A percentile compares a stretch with the other conserved stretches of the same genome.
Conservation (phyloP, 2,113 vertebrate species). For the Scolopax mira region DNA sequence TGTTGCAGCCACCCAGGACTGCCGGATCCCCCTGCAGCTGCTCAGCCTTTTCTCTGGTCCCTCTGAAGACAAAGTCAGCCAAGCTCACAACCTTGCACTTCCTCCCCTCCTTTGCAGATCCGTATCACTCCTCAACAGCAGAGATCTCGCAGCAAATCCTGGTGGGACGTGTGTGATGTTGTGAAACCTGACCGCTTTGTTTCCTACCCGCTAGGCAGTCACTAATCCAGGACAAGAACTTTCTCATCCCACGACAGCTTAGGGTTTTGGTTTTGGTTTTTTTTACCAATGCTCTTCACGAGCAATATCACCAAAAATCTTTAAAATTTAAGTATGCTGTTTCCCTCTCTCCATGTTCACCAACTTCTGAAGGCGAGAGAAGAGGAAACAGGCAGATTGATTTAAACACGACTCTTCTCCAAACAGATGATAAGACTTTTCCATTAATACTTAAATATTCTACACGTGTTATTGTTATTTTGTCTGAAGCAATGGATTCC, state of each 20-base stretch:
- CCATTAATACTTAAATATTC: not conserved
- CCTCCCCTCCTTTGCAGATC: not conserved
- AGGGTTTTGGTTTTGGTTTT: not conserved
- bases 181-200: not conserved
- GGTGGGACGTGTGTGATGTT: not conserved
- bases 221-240: not conserved
- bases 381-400: not conserved
- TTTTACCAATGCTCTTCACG: not conserved
- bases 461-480: not conserved
- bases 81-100: not conserved
- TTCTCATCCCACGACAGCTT: accelerated
- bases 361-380: not conserved
- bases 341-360: not conserved
- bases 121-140: accelerated
- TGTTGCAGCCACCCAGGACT: not conserved
- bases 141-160: not conserved
- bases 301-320: not conserved
- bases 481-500: not conserved
- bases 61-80: not conserved
- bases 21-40: not conserved
- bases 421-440: not conserved
- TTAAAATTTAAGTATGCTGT: not conserved
- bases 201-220: not conserved
- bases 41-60: not conserved
- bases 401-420: not conserved